These are phyloP conservation scores for Microplitis deprimator DNA, from an alignment of 2,888 invertebrate species.

Conservation along the genomic window DNA sequence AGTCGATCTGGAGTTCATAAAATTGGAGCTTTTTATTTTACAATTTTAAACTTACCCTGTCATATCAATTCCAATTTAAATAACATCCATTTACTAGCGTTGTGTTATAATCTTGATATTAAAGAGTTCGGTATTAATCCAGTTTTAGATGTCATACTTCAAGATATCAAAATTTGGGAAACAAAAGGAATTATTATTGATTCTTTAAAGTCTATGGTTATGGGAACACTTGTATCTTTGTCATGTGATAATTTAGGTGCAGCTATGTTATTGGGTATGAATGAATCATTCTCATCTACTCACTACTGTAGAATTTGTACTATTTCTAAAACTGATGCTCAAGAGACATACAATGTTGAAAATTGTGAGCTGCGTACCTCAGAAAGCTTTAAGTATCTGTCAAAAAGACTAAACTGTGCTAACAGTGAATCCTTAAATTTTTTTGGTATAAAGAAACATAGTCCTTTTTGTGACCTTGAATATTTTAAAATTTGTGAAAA, in stretches of 20 bases:
- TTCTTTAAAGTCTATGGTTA: conserved; percentile 21
- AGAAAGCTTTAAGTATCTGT: conserved; percentile 28
- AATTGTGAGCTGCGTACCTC: conserved; percentile 31
- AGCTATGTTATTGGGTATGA: conserved; percentile 43
- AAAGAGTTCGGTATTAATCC: too few relatives aligned
- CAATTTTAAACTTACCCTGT: too few relatives aligned
- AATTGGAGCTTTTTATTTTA: too few relatives aligned
- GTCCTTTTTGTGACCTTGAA: background rate
- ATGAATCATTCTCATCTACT: conserved; percentile 45
- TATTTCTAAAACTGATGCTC: conserved; percentile 37
- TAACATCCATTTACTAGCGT: too few relatives aligned
- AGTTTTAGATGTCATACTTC: too few relatives aligned
- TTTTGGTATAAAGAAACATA: conserved; percentile 39
- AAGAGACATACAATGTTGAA: conserved; percentile 33
- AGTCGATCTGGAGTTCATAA: too few relatives aligned
- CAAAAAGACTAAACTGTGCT: conserved; percentile 7
- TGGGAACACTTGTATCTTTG: conserved; percentile 40
- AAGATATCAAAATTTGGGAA: conserved; percentile 44
- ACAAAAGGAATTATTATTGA: conserved; percentile 39
- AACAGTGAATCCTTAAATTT: background rate
- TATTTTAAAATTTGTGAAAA: conserved; percentile 44
- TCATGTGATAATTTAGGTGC: conserved; percentile 34
- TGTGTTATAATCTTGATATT: too few relatives aligned
- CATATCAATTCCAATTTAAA: too few relatives aligned
- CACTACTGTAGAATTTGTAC: conserved; percentile 51